Percentiles rank a stretch among this genome's conserved stretches.
Conservation (phyloP, 1,140 invertebrate species). For the Megalonaias nervosa region DNA sequence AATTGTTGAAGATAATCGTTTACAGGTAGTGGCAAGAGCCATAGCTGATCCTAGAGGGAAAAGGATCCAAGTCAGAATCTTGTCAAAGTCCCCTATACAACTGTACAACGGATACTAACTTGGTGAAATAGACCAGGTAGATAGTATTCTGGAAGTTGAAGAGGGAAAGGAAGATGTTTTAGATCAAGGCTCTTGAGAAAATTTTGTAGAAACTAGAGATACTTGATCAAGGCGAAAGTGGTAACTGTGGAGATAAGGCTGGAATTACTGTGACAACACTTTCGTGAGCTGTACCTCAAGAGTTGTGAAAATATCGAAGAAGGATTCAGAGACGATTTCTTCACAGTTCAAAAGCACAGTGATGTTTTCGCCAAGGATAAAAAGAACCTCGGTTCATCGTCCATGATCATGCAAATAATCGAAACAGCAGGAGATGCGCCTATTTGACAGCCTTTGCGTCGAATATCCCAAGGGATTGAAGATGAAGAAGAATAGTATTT, state of each 20-base stretch:
- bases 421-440: conserved; percentile 12
- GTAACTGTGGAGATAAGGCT: not conserved
- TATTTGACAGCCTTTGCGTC: conserved; percentile 10
- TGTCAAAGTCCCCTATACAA: conserved; percentile 12
- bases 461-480: conserved; percentile 10
- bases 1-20: conserved; percentile 3
- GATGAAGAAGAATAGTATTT: conserved; percentile 29
- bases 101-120: conserved; percentile 10
- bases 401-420: conserved; percentile 17
- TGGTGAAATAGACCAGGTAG: conserved; percentile 1
- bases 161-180: not conserved
- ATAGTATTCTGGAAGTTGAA: not conserved
- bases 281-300: conserved; percentile 14
- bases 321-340: not conserved
- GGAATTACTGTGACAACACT: conserved; percentile 1
- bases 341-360: not conserved
- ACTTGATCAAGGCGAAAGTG: conserved; percentile 7
- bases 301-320: not conserved
- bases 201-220: not conserved
- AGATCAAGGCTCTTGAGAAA: not conserved
- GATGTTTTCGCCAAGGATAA: conserved; percentile 28
- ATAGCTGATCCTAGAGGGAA: not conserved
- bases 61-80: conserved; percentile 5
- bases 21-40: conserved; percentile 3
- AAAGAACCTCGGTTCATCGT: conserved; percentile 8